A percentile compares a stretch with the other conserved stretches of the same genome.
Evolutionary conservation across 2,797 vertebrate genomes (phyloP).

Genomic region (Fringilla coelebs): DNA sequence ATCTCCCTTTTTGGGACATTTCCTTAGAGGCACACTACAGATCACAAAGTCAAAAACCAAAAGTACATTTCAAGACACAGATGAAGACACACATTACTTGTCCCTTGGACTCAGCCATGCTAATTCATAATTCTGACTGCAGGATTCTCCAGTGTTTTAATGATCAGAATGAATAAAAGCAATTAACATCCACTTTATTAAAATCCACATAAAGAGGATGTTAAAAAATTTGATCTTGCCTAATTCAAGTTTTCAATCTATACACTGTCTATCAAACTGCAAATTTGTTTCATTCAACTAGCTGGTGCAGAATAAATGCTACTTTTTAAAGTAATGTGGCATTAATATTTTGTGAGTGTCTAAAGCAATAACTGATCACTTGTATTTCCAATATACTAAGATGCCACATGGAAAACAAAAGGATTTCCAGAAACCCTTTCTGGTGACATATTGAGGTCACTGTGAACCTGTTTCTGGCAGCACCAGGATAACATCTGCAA

Average conservation of each 20-base stretch:
- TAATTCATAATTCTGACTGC: neutral
- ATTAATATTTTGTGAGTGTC: neutral
- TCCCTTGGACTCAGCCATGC: neutral
- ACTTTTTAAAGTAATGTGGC: neutral
- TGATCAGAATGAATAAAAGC: neutral
- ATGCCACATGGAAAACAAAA: neutral
- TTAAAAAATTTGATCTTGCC: neutral
- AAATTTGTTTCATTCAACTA: neutral
- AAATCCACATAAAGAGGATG: neutral
- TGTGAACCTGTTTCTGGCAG: neutral
- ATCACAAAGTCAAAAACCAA: neutral
- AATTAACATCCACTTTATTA: neutral
- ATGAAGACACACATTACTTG: neutral
- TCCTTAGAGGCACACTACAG: neutral
- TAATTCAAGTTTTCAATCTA: neutral
- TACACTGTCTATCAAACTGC: neutral
- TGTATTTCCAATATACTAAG: neutral
- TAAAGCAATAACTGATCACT: neutral
- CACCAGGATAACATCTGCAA: neutral
- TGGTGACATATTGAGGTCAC: constrained; percentile 38
- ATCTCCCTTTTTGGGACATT: neutral
- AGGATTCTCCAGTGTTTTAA: neutral
- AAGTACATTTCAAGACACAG: neutral
- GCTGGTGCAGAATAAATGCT: neutral
- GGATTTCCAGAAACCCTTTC: neutral